Evolutionary conservation across 1,140 invertebrate genomes (phyloP).

Genomic region (Drosophila kurseongensis): DNA sequence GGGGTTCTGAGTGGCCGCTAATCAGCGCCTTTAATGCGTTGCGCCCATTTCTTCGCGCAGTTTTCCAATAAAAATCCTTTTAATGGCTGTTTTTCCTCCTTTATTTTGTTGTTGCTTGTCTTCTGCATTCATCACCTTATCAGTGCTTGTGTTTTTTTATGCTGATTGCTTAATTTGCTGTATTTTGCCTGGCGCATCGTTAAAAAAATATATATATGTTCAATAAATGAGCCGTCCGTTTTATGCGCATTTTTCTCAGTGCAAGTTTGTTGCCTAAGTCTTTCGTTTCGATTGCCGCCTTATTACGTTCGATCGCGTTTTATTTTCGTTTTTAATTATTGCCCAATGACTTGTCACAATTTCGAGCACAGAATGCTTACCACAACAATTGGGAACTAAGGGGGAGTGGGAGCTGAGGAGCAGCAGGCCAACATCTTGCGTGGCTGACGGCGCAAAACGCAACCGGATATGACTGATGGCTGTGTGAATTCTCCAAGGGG

Average conservation of each 20-base stretch:
- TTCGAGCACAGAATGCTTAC: constrained; percentile 46
- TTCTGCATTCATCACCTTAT: constrained; percentile 24
- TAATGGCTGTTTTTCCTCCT: constrained; percentile 38
- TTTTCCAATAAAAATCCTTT: constrained; percentile 76
- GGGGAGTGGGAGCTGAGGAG: constrained; percentile 8
- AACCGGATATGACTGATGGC: constrained; percentile 57
- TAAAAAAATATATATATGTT: constrained; percentile 28
- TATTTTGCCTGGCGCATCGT: constrained; percentile 73
- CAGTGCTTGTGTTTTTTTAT: constrained; percentile 61
- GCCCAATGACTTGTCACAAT: constrained; percentile 80
- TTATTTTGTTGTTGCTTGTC: neutral
- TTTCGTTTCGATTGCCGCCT: constrained; percentile 66
- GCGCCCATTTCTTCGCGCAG: constrained; percentile 77
- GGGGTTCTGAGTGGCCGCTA: constrained; percentile 31
- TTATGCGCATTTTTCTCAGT: constrained; percentile 27
- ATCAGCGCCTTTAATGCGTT: constrained; percentile 76
- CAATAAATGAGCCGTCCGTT: neutral
- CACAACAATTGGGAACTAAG: constrained; percentile 17
- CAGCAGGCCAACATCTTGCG: constrained; percentile 29
- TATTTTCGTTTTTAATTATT: constrained; percentile 82
- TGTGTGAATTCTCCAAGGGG: constrained; percentile 14
- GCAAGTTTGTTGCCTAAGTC: constrained; percentile 83
- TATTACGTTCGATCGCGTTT: constrained; percentile 80
- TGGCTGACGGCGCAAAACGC: constrained; percentile 27
- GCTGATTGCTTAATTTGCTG: constrained; percentile 82